Percentiles rank a stretch among this genome's conserved stretches.
phyloP scores from a whole-genome alignment of 2,888 invertebrate species.

The Acleris sparsana region DNA sequence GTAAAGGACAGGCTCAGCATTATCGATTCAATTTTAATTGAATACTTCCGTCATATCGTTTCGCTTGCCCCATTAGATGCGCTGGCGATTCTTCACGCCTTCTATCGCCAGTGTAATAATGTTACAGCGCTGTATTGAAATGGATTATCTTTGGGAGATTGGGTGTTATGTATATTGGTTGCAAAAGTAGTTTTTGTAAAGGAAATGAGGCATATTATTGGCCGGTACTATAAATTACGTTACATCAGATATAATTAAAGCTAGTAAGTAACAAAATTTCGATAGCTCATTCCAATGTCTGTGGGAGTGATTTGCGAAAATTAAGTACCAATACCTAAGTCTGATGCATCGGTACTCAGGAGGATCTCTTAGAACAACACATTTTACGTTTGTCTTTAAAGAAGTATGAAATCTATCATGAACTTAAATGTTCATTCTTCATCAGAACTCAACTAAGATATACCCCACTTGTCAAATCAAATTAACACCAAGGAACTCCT shows the following conservation, averaged over 20 bases:
- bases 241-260: conserved; percentile 18
- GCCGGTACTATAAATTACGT: conserved; percentile 12
- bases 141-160: conserved; percentile 31
- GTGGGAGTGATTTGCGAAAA: too few species aligned
- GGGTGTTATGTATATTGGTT: conserved; percentile 30
- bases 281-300: too few species aligned
- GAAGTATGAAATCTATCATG: too few species aligned
- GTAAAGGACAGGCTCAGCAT: conserved; percentile 16
- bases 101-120: conserved; percentile 26
- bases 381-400: too few species aligned
- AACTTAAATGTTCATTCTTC: too few species aligned
- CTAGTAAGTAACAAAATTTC: conserved; percentile 2
- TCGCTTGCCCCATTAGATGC: conserved; percentile 55
- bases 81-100: conserved; percentile 53
- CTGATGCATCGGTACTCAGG: too few species aligned
- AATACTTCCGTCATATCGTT: conserved; percentile 38
- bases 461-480: not conserved
- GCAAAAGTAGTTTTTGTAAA: conserved; percentile 26
- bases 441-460: too few species aligned
- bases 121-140: conserved; percentile 23
- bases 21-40: conserved; percentile 30
- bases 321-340: too few species aligned
- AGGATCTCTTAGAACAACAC: too few species aligned
- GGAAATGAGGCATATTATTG: conserved; percentile 11
- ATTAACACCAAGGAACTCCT: not conserved